A percentile compares a stretch with the other conserved stretches of the same genome.
These are phyloP conservation scores for Okamejei kenojei DNA, from an alignment of 2,797 vertebrate species.

Conservation along the genomic window DNA sequence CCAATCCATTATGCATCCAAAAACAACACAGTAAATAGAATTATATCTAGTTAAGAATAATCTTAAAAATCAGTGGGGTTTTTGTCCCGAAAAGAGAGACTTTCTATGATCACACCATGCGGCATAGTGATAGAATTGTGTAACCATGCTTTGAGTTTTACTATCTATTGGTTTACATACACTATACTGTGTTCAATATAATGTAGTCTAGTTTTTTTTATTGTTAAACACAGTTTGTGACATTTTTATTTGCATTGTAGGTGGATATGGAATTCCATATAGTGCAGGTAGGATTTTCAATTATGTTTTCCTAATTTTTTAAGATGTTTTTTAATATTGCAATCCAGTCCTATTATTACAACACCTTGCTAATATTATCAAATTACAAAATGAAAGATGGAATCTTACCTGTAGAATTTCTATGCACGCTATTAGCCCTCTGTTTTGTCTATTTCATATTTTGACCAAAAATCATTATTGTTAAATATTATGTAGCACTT, in stretches of 20 bases:
- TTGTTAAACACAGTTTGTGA: not conserved
- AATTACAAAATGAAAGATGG: not conserved
- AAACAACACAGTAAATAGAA: not conserved
- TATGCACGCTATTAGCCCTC: not conserved
- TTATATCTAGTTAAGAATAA: not conserved
- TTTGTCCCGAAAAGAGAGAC: too few relatives aligned
- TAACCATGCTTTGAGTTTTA: not conserved
- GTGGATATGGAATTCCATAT: conserved; percentile 33
- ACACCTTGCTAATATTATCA: not conserved
- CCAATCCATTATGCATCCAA: not conserved
- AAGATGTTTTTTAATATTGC: not conserved
- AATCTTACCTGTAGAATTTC: not conserved
- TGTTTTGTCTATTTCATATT: not conserved
- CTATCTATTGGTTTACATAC: not conserved
- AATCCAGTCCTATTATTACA: not conserved
- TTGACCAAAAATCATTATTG: not conserved
- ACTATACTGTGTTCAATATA: too few relatives aligned
- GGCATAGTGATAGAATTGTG: not conserved
- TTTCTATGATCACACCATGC: not conserved
- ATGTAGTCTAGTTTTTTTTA: not conserved
- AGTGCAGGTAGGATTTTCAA: not conserved
- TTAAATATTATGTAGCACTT: not conserved
- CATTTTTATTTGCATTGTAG: conserved; percentile 7
- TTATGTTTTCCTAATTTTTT: not conserved
- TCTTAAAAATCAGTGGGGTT: not conserved